A percentile compares a stretch with the other conserved stretches of the same genome.
phyloP scores from a whole-genome alignment of 2,797 vertebrate species.

The Dipus sagitta region DNA sequence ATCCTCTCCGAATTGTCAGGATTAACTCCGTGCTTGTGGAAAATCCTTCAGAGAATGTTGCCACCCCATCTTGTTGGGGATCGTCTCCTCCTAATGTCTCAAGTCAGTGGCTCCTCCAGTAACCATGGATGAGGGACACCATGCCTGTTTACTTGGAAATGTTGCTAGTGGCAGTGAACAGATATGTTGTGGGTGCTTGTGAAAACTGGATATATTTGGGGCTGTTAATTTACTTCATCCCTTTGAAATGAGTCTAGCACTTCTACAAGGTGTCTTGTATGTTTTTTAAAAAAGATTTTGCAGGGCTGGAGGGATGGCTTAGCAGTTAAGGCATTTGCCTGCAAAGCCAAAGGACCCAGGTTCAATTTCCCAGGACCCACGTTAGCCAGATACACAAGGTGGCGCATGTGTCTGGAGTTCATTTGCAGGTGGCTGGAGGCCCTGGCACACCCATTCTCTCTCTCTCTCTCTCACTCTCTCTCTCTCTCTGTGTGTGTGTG shows the following conservation, averaged over 20 bases:
- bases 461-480: no score
- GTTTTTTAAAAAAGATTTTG: no score
- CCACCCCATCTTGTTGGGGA: background rate
- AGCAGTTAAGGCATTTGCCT: no score
- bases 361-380: no score
- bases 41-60: slow-evolving; percentile 7
- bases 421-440: no score
- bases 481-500: no score
- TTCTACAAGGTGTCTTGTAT: background rate
- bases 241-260: slow-evolving; percentile 21
- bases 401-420: no score
- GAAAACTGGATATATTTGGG: background rate
- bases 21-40: background rate
- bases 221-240: slow-evolving; percentile 6
- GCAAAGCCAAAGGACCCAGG: no score
- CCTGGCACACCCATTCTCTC: no score
- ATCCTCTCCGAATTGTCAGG: background rate
- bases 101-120: background rate
- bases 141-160: background rate
- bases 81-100: background rate
- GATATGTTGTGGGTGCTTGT: background rate
- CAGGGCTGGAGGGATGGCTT: no score
- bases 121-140: fast-evolving
- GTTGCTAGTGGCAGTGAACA: background rate
- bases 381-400: no score